phyloP scores from a whole-genome alignment of 2,113 vertebrate genomes.

The Ciconia maguari region DNA sequence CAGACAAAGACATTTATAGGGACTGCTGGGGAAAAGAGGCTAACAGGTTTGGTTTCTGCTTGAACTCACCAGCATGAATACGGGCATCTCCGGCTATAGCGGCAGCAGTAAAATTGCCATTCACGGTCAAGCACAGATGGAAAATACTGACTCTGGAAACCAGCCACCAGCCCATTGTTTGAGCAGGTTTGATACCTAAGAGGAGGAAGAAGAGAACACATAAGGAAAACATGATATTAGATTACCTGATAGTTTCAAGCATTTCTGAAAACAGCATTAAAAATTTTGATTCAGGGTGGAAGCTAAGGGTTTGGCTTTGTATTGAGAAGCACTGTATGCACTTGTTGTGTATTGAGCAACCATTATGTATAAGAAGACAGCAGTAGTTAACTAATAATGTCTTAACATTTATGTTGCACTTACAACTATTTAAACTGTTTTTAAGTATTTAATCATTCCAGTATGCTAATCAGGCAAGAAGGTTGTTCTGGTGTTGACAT shows the following conservation, averaged over 20 bases:
- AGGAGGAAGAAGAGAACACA: background rate
- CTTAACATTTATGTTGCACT: background rate
- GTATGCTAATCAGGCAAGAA: background rate
- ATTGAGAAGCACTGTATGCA: background rate
- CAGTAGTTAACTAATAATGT: background rate
- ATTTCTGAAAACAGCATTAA: background rate
- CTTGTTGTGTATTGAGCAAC: background rate
- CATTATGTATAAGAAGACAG: background rate
- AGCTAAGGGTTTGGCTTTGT: background rate
- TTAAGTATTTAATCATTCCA: background rate
- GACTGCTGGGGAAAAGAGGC: background rate
- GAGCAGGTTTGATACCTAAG: conserved; percentile 92
- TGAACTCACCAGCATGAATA: conserved; percentile 92
- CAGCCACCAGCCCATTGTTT: conserved; percentile 91
- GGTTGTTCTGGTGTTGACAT: background rate
- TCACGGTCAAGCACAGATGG: conserved; percentile 92
- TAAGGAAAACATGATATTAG: background rate
- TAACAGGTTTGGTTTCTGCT: background rate
- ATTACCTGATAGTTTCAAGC: background rate
- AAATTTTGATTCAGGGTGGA: background rate
- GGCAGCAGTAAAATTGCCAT: conserved; percentile 98
- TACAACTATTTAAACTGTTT: background rate
- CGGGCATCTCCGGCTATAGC: conserved; percentile 87
- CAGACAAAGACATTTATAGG: background rate
- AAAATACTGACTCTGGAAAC: conserved; percentile 94